Conservation (phyloP, 2,113 vertebrate genomes). For the Clarias batrachus region DNA sequence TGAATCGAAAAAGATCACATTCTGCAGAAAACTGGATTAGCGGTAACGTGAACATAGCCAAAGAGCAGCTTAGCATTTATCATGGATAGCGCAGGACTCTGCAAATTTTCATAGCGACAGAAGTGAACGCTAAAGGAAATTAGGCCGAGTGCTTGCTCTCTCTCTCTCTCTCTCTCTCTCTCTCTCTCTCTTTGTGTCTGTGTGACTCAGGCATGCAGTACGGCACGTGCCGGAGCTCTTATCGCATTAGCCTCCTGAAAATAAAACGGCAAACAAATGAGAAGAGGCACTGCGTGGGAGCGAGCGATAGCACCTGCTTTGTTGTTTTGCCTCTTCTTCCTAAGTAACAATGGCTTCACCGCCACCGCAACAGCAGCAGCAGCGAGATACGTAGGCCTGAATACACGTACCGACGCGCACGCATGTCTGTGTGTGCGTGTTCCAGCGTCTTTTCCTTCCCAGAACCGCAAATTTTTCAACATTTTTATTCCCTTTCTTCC, state of each 20-base stretch:
- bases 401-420: neutral
- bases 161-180: neutral
- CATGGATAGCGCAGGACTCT: constrained; percentile 41
- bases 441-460: constrained; percentile 33
- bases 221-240: constrained; percentile 40
- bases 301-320: constrained; percentile 52
- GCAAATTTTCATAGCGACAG: constrained; percentile 23
- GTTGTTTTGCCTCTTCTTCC: constrained; percentile 45
- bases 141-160: constrained; percentile 23
- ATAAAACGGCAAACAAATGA: constrained; percentile 44
- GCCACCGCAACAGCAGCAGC: constrained; percentile 32
- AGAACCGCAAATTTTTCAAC: constrained; percentile 31
- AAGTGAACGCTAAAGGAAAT: constrained; percentile 31
- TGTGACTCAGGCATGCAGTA: constrained; percentile 22
- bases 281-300: constrained; percentile 48
- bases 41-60: neutral
- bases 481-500: constrained; percentile 37
- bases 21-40: neutral
- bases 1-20: neutral
- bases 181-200: constrained; percentile 1
- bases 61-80: constrained; percentile 21
- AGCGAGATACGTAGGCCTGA: constrained; percentile 42
- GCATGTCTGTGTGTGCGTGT: neutral
- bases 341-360: constrained; percentile 48
- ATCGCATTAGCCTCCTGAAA: constrained; percentile 47